These are phyloP conservation scores for Spisula solida DNA, from an alignment of 2,888 invertebrate genomes.

Conservation along the genomic window DNA sequence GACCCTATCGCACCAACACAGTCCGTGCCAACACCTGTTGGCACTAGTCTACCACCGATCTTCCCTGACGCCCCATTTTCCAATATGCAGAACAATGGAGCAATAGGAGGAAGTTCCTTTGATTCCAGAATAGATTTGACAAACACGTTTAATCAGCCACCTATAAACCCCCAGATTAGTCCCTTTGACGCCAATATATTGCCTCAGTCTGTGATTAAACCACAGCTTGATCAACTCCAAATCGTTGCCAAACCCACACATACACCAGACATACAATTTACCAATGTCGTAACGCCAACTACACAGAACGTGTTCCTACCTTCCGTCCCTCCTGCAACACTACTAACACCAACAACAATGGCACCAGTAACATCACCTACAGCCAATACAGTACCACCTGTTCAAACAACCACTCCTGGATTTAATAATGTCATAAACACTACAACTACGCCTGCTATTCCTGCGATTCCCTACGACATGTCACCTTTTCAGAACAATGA, in stretches of 20 bases:
- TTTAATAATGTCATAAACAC: neutral
- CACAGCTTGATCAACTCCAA: neutral
- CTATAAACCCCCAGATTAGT: neutral
- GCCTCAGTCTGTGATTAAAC: neutral
- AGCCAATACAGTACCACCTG: neutral
- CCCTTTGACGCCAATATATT: neutral
- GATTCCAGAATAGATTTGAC: slow-evolving; percentile 19
- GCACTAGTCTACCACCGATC: slow-evolving; percentile 42
- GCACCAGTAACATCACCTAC: neutral
- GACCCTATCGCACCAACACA: slow-evolving; percentile 14
- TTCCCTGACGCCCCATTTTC: neutral
- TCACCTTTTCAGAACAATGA: slow-evolving; percentile 58
- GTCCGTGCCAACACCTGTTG: neutral
- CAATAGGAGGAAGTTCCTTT: neutral
- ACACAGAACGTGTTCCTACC: neutral
- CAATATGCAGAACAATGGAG: neutral
- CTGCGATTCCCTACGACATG: slow-evolving; percentile 52
- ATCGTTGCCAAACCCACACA: neutral
- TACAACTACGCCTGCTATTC: neutral
- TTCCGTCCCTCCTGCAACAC: too few species aligned
- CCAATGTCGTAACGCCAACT: neutral
- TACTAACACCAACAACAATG: neutral
- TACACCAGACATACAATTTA: too few species aligned
- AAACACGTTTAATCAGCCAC: slow-evolving; percentile 20
- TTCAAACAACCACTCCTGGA: neutral